phyloP scores from a whole-genome alignment of 2,888 invertebrate species.

The Parnassius glacialis region DNA sequence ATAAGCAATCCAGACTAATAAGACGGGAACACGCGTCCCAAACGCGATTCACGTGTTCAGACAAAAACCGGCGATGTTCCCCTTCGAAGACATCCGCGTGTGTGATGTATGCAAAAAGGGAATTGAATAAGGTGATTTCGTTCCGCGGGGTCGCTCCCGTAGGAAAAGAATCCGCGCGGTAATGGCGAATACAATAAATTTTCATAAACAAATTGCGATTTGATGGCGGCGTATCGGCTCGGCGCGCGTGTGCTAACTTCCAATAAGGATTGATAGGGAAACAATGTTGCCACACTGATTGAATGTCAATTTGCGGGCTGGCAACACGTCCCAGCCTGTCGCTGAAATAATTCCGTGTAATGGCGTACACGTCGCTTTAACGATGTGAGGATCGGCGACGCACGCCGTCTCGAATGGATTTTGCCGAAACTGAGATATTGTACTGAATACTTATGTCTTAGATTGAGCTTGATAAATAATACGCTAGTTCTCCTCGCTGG shows the following conservation, averaged over 20 bases:
- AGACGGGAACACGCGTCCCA: conserved; percentile 73
- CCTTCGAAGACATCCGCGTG: conserved; percentile 65
- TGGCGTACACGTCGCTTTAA: conserved; percentile 67
- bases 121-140: conserved; percentile 81
- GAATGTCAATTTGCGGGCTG: conserved; percentile 73
- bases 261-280: conserved; percentile 80
- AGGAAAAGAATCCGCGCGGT: conserved; percentile 76
- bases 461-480: conserved; percentile 19
- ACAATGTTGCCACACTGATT: conserved; percentile 78
- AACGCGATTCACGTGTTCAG: conserved; percentile 79
- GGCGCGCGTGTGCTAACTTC: conserved; percentile 65
- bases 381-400: conserved; percentile 58
- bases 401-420: conserved; percentile 36
- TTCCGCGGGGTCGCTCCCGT: conserved; percentile 73
- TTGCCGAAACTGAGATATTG: conserved; percentile 19
- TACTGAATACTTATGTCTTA: conserved; percentile 25
- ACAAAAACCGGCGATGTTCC: conserved; percentile 68
- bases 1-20: conserved; percentile 75
- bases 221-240: conserved; percentile 71
- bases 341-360: conserved; percentile 62
- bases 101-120: conserved; percentile 81
- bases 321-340: conserved; percentile 41
- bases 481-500: background rate
- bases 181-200: conserved; percentile 81
- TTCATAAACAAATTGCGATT: conserved; percentile 81